Evolutionary conservation across 2,797 vertebrate genomes (phyloP), one percentile per base, ranked within the genome.

Genomic region (Macropus fuliginosus): DNA sequence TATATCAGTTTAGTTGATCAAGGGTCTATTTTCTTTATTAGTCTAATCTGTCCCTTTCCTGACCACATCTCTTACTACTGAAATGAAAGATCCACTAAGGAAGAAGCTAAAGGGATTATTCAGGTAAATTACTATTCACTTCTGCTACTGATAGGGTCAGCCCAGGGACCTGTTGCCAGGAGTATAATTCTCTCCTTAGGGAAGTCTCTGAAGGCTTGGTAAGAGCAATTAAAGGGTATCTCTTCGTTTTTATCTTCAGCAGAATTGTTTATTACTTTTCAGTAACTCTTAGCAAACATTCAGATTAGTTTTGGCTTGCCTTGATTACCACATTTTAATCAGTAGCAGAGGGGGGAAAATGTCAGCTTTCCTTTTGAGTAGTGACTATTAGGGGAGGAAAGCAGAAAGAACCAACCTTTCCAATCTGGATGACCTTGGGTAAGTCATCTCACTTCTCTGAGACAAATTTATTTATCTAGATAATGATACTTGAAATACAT

Each of bases 171-270:
- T 55, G n/a, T 52, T 90, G 52, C 46, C 18, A 14, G 66, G 31
- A 56, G 52, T 91, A 8, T 50, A 27, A 92, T 92, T 91, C 66
- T 87, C 62, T 40, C 95, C 74, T 62, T 18, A 5, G 89, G 91
- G 94, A 91, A 56, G 92, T 0, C 54, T 94, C 91, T 96, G 93
- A 56, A 91, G 90, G 87, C 95, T 95, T 95, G 29, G 81, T 91
- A 95, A 93, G 94, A 97, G 93, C 94, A 94, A 93, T 95, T 96
- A 95, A 96, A 66, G 95, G 57, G 24, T 57, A 24, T n/a, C 91
- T 93, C 90, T 91, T 96, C 52, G 24, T 92, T 87, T 92, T 94
- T 52, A 93, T 91, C 92, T 95, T 95, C 94, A 57, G 54, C 87
- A 55, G 91, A 89, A 96, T 0, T 90, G 91, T 91, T 97, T 46